phyloP scores from a whole-genome alignment of 2,797 vertebrate species.

The Simalia tracyae region DNA sequence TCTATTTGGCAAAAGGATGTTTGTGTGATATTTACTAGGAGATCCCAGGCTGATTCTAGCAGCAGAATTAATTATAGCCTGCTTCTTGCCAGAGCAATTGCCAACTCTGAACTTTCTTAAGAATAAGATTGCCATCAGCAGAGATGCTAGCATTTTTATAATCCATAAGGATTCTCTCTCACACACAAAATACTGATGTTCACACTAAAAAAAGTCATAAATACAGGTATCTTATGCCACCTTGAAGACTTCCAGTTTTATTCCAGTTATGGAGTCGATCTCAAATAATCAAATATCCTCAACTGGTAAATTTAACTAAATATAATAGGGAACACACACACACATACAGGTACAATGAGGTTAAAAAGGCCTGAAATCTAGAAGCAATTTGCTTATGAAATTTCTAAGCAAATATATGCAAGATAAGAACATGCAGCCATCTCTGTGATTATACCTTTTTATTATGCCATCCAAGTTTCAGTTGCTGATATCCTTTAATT shows the following conservation, averaged over 20 bases:
- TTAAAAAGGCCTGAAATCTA: neutral
- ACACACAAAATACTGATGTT: neutral
- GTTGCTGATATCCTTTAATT: neutral
- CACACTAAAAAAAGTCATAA: neutral
- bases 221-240: neutral
- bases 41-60: neutral
- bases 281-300: neutral
- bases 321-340: neutral
- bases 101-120: neutral
- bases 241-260: neutral
- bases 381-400: neutral
- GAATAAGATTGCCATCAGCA: neutral
- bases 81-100: neutral
- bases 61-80: neutral
- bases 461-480: neutral
- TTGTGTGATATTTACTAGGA: neutral
- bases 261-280: neutral
- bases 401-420: neutral
- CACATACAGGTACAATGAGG: neutral
- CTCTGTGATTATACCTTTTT: neutral
- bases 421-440: neutral
- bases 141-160: neutral
- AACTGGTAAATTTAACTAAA: neutral
- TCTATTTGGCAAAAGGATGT: neutral
- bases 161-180: neutral